A percentile compares a stretch with the other conserved stretches of the same genome.
Evolutionary conservation across 2,888 invertebrate genomes (phyloP).

Genomic region (Troides helena): DNA sequence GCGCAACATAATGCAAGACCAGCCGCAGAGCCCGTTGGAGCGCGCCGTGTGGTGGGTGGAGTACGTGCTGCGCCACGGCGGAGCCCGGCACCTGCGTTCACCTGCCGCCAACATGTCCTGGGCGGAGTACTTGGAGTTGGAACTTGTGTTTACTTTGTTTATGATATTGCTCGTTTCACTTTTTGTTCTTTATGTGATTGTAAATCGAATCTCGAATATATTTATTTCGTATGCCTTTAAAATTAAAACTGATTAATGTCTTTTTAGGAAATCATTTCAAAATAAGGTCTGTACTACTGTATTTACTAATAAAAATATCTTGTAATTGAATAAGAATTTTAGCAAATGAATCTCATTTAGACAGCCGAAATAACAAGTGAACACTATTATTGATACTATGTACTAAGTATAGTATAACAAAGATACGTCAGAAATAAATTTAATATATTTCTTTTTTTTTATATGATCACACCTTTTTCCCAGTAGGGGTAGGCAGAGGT

Average conservation of each 20-base stretch:
- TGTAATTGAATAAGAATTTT: too few relatives aligned
- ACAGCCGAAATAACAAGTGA: too few relatives aligned
- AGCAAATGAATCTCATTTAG: too few relatives aligned
- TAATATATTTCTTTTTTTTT: too few relatives aligned
- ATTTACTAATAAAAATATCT: too few relatives aligned
- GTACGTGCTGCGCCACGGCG: conserved; percentile 55
- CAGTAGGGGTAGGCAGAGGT: too few relatives aligned
- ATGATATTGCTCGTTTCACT: neutral
- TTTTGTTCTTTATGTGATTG: neutral
- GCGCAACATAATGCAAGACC: conserved; percentile 49
- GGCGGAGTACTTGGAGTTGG: conserved; percentile 46
- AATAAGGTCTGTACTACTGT: too few relatives aligned
- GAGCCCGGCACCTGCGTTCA: conserved; percentile 53
- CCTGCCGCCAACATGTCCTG: conserved; percentile 50
- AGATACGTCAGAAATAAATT: too few relatives aligned
- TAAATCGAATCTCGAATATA: neutral
- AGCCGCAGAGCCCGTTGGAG: conserved; percentile 55
- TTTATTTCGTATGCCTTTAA: neutral
- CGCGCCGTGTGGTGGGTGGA: conserved; percentile 73
- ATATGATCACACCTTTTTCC: too few relatives aligned
- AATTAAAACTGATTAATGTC: neutral
- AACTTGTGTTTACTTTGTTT: conserved; percentile 26
- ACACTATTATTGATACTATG: too few relatives aligned
- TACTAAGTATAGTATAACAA: too few relatives aligned
- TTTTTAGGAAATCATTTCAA: too few relatives aligned